Evolutionary conservation across 2,113 vertebrate species (phyloP).

Genomic region (Puma concolor): DNA sequence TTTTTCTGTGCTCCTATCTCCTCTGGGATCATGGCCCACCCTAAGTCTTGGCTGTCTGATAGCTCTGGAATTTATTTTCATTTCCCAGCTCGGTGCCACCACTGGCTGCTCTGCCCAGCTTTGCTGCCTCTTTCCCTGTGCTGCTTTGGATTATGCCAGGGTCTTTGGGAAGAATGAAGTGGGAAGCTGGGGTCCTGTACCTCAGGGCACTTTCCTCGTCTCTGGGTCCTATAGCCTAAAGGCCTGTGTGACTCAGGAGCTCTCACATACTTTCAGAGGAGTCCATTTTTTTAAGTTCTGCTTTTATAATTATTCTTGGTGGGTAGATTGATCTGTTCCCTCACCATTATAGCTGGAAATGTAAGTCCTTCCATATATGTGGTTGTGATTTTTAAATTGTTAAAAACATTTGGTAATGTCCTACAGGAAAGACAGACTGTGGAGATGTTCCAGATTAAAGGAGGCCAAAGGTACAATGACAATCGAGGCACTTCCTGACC

Average conservation of each 20-base stretch:
- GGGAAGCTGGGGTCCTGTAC: background rate
- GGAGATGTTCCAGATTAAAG: background rate
- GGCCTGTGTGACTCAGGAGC: background rate
- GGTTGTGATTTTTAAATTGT: background rate
- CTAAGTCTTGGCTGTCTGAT: too few relatives aligned
- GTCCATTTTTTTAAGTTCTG: background rate
- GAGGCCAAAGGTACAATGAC: background rate
- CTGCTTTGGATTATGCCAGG: background rate
- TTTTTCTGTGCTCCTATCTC: background rate
- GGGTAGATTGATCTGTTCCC: background rate
- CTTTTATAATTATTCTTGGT: background rate
- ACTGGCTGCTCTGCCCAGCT: background rate
- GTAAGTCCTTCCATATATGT: background rate
- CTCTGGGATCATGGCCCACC: background rate
- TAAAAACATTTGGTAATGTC: background rate
- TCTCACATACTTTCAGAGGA: background rate
- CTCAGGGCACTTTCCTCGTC: too few relatives aligned
- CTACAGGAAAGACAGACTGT: background rate
- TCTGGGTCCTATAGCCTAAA: background rate
- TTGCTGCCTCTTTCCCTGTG: background rate
- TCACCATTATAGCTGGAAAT: background rate
- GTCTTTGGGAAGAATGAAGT: background rate
- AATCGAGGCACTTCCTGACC: rapidly evolving
- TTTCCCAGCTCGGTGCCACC: background rate
- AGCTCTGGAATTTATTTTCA: background rate